Evolutionary conservation across 2,113 vertebrate species (phyloP).

Genomic region (Fulmarus glacialis): DNA sequence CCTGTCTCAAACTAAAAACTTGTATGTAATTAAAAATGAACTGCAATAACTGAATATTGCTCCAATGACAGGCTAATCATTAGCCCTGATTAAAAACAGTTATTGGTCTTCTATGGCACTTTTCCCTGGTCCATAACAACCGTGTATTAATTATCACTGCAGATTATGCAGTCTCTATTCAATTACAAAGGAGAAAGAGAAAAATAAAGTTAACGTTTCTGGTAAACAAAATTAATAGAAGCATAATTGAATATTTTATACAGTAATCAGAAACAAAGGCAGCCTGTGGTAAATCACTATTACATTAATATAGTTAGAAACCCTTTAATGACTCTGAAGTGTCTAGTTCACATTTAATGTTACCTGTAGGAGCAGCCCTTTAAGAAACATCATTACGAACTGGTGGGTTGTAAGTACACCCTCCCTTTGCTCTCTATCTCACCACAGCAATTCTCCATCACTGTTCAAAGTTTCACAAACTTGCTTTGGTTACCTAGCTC

Average conservation of each 20-base stretch:
- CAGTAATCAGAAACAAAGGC: conserved; percentile 85
- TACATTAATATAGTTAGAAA: conserved; percentile 79
- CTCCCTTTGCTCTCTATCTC: conserved; percentile 49
- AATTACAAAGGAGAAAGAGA: conserved; percentile 69
- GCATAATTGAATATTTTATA: conserved; percentile 69
- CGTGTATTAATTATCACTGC: conserved; percentile 72
- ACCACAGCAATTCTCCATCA: conserved; percentile 65
- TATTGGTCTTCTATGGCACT: too few species aligned
- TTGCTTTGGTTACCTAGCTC: conserved; percentile 91
- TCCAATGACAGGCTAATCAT: too few species aligned
- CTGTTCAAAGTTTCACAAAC: conserved; percentile 71
- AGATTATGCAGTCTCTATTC: conserved; percentile 69
- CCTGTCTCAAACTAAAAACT: too few species aligned
- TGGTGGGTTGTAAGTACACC: conserved; percentile 44
- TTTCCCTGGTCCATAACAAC: too few species aligned
- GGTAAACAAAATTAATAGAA: conserved; percentile 77
- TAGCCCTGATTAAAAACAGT: too few species aligned
- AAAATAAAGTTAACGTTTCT: conserved; percentile 66
- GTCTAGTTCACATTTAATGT: conserved; percentile 77
- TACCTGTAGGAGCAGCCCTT: conserved; percentile 84
- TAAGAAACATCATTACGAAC: conserved; percentile 59
- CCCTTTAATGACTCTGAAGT: conserved; percentile 81
- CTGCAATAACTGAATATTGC: too few species aligned
- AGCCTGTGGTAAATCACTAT: conserved; percentile 83
- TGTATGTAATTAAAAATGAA: too few species aligned